These are phyloP conservation scores for Macropodus opercularis DNA, from an alignment of 2,797 vertebrate species.

Conservation along the genomic window DNA sequence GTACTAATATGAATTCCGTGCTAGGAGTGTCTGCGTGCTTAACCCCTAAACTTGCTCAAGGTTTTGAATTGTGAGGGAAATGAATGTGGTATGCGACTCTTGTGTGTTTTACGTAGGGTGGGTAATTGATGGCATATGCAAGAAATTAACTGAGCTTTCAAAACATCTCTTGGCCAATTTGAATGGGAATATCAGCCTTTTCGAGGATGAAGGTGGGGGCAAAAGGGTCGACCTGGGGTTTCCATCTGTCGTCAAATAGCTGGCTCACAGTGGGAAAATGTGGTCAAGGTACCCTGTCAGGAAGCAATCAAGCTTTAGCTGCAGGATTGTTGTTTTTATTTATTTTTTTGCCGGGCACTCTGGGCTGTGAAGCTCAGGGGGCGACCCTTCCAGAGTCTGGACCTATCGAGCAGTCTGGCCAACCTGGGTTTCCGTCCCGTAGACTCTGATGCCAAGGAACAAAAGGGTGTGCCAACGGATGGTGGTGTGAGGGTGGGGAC, in stretches of 20 bases:
- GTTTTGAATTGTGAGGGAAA: conserved; percentile 43
- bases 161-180: conserved; percentile 65
- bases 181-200: conserved; percentile 55
- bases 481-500: not conserved
- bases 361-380: conserved; percentile 17
- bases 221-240: conserved; percentile 29
- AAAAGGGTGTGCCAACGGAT: conserved; percentile 49
- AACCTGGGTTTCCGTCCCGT: conserved; percentile 42
- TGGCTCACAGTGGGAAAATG: conserved; percentile 40
- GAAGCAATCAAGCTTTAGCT: conserved; percentile 53
- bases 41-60: conserved; percentile 44
- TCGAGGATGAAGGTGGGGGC: conserved; percentile 50
- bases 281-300: conserved; percentile 22
- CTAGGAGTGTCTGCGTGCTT: conserved; percentile 40
- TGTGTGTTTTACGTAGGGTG: conserved; percentile 45
- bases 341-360: not conserved
- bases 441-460: conserved; percentile 48
- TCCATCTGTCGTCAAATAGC: conserved; percentile 47
- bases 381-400: conserved; percentile 26
- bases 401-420: conserved; percentile 41
- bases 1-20: conserved; percentile 28
- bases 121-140: conserved; percentile 69
- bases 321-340: conserved; percentile 5
- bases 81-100: conserved; percentile 59
- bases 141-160: conserved; percentile 64